phyloP scores from a whole-genome alignment of 2,888 invertebrate genomes.

The Rhagium mordax region DNA sequence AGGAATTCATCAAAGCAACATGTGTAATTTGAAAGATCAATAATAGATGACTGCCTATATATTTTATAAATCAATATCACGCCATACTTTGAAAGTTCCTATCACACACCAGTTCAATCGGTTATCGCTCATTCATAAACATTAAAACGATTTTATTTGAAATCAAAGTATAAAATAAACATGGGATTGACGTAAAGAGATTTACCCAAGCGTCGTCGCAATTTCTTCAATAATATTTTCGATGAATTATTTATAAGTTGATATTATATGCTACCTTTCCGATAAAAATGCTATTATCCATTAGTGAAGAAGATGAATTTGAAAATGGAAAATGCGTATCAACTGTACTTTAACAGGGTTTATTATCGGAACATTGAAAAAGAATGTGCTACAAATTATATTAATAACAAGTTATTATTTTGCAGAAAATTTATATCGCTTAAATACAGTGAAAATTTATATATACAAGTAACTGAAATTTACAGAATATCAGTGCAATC shows the following conservation, averaged over 20 bases:
- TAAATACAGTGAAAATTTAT: too few relatives aligned
- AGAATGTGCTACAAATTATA: too few relatives aligned
- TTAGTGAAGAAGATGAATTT: background rate
- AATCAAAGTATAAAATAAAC: constrained; percentile 4
- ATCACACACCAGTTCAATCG: background rate
- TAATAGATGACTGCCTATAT: background rate
- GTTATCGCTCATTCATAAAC: background rate
- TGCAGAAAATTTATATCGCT: too few relatives aligned
- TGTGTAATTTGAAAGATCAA: background rate
- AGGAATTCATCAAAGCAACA: background rate
- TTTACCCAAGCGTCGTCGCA: background rate
- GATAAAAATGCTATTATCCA: background rate
- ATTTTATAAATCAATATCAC: background rate
- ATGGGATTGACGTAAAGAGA: background rate
- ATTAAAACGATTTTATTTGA: background rate
- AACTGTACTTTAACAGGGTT: too few relatives aligned
- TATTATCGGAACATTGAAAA: too few relatives aligned
- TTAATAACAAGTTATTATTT: too few relatives aligned
- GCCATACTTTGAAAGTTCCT: background rate
- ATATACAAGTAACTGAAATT: too few relatives aligned
- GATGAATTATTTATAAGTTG: background rate
- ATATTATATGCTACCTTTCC: background rate
- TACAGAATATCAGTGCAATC: too few relatives aligned
- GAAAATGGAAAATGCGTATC: background rate
- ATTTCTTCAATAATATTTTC: background rate